A percentile compares a stretch with the other conserved stretches of the same genome.
phyloP scores from a whole-genome alignment of 1,140 invertebrate species.

The Plutomurus gul region DNA sequence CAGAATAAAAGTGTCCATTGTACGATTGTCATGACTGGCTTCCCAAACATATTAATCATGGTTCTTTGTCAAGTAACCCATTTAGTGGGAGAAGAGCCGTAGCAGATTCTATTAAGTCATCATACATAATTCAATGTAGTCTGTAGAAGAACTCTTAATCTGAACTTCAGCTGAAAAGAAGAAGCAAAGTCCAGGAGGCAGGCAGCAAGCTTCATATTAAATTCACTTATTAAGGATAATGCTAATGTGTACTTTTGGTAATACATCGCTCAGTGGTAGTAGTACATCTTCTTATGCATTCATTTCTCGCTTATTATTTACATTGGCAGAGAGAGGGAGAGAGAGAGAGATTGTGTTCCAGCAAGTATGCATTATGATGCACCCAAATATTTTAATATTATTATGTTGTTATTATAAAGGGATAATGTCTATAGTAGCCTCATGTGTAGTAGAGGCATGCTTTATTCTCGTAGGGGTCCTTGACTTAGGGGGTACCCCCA shows the following conservation, averaged over 20 bases:
- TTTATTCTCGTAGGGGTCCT: constrained; percentile 5
- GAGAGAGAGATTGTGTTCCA: background rate
- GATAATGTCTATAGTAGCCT: constrained; percentile 35
- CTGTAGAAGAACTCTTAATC: constrained; percentile 19
- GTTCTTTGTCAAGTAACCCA: constrained; percentile 50
- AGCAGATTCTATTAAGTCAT: constrained; percentile 50
- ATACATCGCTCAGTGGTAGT: too few relatives aligned
- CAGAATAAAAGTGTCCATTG: constrained; percentile 51
- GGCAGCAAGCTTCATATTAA: background rate
- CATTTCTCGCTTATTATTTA: constrained; percentile 11
- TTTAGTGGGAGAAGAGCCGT: constrained; percentile 38
- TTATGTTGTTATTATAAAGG: constrained; percentile 38
- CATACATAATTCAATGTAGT: constrained; percentile 39
- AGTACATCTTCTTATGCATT: too few relatives aligned
- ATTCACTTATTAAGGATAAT: too few relatives aligned
- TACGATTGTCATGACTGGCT: constrained; percentile 52
- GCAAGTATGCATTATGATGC: background rate
- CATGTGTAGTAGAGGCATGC: constrained; percentile 5
- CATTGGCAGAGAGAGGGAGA: background rate
- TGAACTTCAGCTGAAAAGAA: constrained; percentile 2
- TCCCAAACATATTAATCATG: constrained; percentile 54
- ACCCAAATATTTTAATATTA: constrained; percentile 28
- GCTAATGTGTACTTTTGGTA: too few relatives aligned
- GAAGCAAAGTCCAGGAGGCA: constrained; percentile 15
- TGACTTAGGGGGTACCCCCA: constrained; percentile 17